These are phyloP conservation scores for Neodiprion pinetum DNA, from an alignment of 1,140 invertebrate genomes.

Conservation along the genomic window DNA sequence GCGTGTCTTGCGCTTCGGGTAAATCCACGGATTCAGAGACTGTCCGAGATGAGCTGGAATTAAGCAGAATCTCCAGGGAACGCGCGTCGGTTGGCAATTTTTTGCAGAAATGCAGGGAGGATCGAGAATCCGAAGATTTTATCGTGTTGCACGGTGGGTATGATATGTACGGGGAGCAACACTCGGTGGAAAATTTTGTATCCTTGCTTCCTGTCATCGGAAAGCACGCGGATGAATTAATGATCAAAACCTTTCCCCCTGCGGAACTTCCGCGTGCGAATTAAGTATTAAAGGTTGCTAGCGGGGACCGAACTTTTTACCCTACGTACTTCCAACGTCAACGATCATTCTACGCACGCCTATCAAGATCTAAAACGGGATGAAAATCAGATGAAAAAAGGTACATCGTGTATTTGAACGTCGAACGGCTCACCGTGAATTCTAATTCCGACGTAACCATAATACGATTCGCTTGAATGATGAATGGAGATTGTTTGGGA, in stretches of 20 bases:
- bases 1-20: too few relatives aligned
- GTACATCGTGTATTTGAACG: not conserved
- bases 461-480: not conserved
- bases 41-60: too few relatives aligned
- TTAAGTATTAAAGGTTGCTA: not conserved
- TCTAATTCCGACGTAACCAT: not conserved
- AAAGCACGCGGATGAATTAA: conserved; percentile 36
- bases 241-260: conserved; percentile 24
- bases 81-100: too few relatives aligned
- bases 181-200: conserved; percentile 31
- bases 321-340: too few relatives aligned
- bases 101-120: too few relatives aligned
- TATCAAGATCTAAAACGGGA: not conserved
- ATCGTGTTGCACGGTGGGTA: too few relatives aligned
- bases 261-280: not conserved
- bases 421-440: not conserved
- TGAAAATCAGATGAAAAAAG: not conserved
- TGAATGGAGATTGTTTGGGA: not conserved
- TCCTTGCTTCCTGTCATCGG: conserved; percentile 33
- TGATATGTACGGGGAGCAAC: too few relatives aligned
- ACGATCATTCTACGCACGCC: too few relatives aligned
- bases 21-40: too few relatives aligned
- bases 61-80: too few relatives aligned
- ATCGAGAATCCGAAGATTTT: too few relatives aligned
- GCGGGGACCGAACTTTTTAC: too few relatives aligned